Base-by-base conservation (phyloP, 2,113 vertebrate genomes). In the Pollachius pollachius region DNA sequence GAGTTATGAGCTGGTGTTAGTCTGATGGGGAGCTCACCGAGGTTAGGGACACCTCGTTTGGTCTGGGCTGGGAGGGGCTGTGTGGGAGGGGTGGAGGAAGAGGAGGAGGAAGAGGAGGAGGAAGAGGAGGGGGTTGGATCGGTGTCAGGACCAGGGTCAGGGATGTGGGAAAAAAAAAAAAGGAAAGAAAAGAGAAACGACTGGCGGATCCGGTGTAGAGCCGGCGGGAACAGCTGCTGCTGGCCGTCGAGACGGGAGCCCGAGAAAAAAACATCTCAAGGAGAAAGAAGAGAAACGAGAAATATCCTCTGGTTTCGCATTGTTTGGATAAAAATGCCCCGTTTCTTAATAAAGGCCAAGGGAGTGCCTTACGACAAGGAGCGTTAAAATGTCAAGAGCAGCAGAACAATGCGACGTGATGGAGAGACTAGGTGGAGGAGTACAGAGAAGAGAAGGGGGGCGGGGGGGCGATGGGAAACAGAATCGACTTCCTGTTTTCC, bases 401-500 rank as follows among this genome's bases (percentile, higher is more conserved):
- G 8, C 60, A 65, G 82, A 90, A 91, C 90, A 91, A 92, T 91
- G 67, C 66, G 37, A 61, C 68, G 71, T 73, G 48, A 70, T 65
- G 41, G 65, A 83, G 79, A 81, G 79, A 81, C 83, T 57, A 77
- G 61, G 73, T 13, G 0, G 54, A 65, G 59, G 72, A 73, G 67
- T 72, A 59, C 4, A n/a, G 67, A 34, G 67, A 23, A 27, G 69
- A 71, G 17, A 70, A 73, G 63, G 25, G 17, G 48, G 73, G 72
- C 66, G 76, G 62, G 74, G 52, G 74, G 78, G 78, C 23, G 68
- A 83, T 89, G 88, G 88, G 88, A 91, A 90, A 88, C 78, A 66
- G 77, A 83, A 71, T 76, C 62, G 52, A 73, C 79, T 86, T 93
- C 91, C 91, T 91, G 89, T 90, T 90, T 86, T 90, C 86, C 85